A percentile compares a stretch with the other conserved stretches of the same genome.
Conservation (phyloP, 2,888 invertebrate species). For the Drosophila mettleri region DNA sequence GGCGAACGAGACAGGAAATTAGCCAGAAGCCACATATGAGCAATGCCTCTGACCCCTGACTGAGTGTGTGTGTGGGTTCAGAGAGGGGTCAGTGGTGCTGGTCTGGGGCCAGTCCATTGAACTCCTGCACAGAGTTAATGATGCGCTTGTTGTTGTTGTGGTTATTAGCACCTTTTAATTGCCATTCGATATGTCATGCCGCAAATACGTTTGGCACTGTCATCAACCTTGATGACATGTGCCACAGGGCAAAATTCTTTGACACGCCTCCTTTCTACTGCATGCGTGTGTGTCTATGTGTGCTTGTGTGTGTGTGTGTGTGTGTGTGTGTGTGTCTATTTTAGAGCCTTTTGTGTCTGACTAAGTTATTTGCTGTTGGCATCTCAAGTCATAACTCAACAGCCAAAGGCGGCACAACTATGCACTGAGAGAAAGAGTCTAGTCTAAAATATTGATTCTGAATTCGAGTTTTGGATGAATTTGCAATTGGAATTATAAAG, state of each 20-base stretch:
- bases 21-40: slow-evolving; percentile 21
- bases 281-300: slow-evolving; percentile 35
- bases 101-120: slow-evolving; percentile 40
- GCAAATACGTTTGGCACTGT: slow-evolving; percentile 45
- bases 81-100: slow-evolving; percentile 4
- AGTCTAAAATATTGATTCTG: background rate
- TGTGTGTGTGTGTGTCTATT: slow-evolving; percentile 44
- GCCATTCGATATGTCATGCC: slow-evolving; percentile 67
- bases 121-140: slow-evolving; percentile 44
- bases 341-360: slow-evolving; percentile 75
- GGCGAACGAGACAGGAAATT: slow-evolving; percentile 75
- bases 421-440: slow-evolving; percentile 5
- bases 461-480: background rate
- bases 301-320: slow-evolving; percentile 27
- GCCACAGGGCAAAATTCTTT: slow-evolving; percentile 16
- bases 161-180: slow-evolving; percentile 61
- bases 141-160: slow-evolving; percentile 42
- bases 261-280: slow-evolving; percentile 8
- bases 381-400: slow-evolving; percentile 67
- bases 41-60: slow-evolving; percentile 22
- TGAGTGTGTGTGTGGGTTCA: slow-evolving; percentile 1
- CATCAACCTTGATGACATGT: slow-evolving; percentile 62
- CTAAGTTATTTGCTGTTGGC: slow-evolving; percentile 64
- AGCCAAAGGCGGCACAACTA: slow-evolving; percentile 26
- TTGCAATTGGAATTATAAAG: background rate